Evolutionary conservation across 2,888 invertebrate species (phyloP).

Genomic region (Ennomos fuscantarius): DNA sequence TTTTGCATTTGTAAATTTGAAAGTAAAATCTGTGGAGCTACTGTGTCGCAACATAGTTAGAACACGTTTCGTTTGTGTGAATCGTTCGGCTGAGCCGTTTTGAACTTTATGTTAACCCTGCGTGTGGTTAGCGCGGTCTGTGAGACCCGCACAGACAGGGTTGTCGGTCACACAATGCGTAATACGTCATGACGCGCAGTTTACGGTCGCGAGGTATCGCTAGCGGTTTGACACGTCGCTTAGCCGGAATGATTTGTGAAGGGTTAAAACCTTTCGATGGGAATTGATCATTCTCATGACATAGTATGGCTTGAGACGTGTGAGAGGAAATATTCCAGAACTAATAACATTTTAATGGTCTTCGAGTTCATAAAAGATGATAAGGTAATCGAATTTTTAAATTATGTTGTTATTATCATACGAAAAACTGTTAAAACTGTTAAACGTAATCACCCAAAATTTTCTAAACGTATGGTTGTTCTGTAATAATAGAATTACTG

Average conservation of each 20-base stretch:
- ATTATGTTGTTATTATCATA: not conserved
- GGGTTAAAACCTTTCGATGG: conserved; percentile 59
- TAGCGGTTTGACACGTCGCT: conserved; percentile 74
- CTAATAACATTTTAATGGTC: conserved; percentile 28
- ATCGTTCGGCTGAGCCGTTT: conserved; percentile 17
- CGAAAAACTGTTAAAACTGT: not conserved
- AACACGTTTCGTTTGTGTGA: conserved; percentile 16
- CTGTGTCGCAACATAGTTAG: conserved; percentile 78
- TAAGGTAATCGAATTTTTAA: conserved; percentile 1
- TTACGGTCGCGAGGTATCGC: conserved; percentile 77
- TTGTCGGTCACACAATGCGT: conserved; percentile 69
- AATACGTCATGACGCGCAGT: conserved; percentile 73
- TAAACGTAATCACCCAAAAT: not conserved
- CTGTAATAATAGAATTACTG: not conserved
- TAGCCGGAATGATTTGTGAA: conserved; percentile 75
- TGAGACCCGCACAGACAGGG: conserved; percentile 42
- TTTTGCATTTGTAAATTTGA: conserved; percentile 77
- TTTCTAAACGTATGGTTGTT: not conserved
- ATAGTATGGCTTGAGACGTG: conserved; percentile 34
- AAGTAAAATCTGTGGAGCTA: conserved; percentile 76
- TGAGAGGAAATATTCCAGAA: conserved; percentile 23
- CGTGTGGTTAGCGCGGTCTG: conserved; percentile 27
- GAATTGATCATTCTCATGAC: conserved; percentile 47
- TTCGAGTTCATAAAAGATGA: conserved; percentile 4
- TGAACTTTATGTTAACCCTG: conserved; percentile 49